Conservation (phyloP, 2,797 vertebrate species). For the Eutrigla gurnardus region DNA sequence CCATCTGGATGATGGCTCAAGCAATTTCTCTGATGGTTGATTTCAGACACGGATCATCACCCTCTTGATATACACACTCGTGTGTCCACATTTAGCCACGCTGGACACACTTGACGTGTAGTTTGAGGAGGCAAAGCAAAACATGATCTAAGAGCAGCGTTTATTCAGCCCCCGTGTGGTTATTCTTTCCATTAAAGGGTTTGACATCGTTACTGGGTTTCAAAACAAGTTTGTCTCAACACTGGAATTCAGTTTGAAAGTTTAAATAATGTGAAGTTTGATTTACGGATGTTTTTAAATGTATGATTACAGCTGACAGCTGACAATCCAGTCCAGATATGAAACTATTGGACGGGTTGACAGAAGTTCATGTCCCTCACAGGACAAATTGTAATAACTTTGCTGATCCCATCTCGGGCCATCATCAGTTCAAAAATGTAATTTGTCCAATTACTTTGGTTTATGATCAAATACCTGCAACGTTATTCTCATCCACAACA, state of each 20-base stretch:
- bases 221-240: not conserved
- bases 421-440: not conserved
- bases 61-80: not conserved
- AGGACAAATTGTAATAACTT: not conserved
- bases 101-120: not conserved
- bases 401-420: too few relatives aligned
- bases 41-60: constrained; percentile 36
- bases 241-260: not conserved
- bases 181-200: not conserved
- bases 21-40: constrained; percentile 39
- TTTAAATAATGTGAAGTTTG: too few relatives aligned
- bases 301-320: not conserved
- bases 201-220: not conserved
- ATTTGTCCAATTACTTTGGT: not conserved
- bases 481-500: not conserved
- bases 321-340: too few relatives aligned
- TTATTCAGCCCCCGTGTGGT: not conserved
- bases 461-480: not conserved
- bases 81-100: constrained; percentile 5
- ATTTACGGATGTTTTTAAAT: not conserved
- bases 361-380: not conserved
- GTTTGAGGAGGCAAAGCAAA: not conserved
- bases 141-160: not conserved
- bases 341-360: too few relatives aligned
- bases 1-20: constrained; percentile 51